Evolutionary conservation across 2,888 invertebrate genomes (phyloP).

Genomic region (Hyposoter didymator): DNA sequence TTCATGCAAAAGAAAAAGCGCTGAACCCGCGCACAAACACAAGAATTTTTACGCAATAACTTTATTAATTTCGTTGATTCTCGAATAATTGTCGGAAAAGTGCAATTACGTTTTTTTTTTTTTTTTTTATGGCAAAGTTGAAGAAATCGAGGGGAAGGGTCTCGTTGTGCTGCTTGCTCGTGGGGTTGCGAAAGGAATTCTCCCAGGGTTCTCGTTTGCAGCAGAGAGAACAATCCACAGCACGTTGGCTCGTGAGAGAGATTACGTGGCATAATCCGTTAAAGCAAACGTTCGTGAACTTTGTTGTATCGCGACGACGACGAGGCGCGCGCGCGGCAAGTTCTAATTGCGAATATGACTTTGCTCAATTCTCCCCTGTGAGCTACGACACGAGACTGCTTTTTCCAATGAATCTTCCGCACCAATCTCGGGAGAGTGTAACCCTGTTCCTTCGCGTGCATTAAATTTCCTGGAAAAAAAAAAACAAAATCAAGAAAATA

Average conservation of each 20-base stretch:
- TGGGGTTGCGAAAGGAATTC: slow-evolving; percentile 51
- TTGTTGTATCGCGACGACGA: slow-evolving; percentile 26
- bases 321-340: no score
- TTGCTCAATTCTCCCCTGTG: slow-evolving; percentile 78
- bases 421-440: slow-evolving; percentile 34
- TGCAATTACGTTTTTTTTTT: background rate
- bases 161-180: slow-evolving; percentile 17
- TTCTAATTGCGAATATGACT: slow-evolving; percentile 83
- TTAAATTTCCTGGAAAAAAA: background rate
- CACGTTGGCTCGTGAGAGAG: slow-evolving; percentile 73
- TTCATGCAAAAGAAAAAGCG: background rate
- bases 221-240: slow-evolving; percentile 29
- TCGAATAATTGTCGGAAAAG: background rate
- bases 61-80: background rate
- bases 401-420: slow-evolving; percentile 17
- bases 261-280: slow-evolving; percentile 81
- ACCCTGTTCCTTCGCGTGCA: background rate
- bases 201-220: slow-evolving; percentile 37
- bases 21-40: background rate
- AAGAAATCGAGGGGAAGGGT: slow-evolving; percentile 24
- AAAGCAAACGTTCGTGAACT: slow-evolving; percentile 78
- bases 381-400: slow-evolving; percentile 28
- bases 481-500: no score
- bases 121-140: background rate
- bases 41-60: background rate